Evolutionary conservation across 2,888 invertebrate species (phyloP).

Genomic region (Schizaphis graminum): DNA sequence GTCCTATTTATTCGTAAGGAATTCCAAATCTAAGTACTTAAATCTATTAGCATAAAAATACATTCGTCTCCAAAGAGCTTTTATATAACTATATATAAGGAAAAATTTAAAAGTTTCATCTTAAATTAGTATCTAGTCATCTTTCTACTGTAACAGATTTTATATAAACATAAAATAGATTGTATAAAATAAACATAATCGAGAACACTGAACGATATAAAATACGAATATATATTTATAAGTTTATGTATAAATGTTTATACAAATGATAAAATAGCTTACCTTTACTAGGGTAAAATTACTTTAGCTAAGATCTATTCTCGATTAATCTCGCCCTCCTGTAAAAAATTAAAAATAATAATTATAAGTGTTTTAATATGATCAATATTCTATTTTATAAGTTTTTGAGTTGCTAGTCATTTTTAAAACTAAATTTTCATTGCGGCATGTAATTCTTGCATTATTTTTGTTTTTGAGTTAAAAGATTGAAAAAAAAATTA

Average conservation of each 20-base stretch:
- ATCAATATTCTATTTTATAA: background rate
- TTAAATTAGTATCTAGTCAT: background rate
- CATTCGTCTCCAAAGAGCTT: constrained; percentile 16
- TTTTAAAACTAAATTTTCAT: background rate
- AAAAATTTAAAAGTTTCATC: background rate
- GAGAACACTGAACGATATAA: background rate
- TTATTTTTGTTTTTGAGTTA: background rate
- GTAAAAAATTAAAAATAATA: background rate
- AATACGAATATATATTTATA: background rate
- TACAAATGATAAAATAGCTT: background rate
- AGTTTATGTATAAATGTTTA: background rate
- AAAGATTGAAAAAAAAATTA: background rate
- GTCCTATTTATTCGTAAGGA: background rate
- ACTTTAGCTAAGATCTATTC: background rate
- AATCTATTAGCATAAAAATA: constrained; percentile 2
- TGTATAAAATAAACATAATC: background rate
- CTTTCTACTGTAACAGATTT: background rate
- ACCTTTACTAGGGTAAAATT: background rate
- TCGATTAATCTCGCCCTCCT: background rate
- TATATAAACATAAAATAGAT: background rate
- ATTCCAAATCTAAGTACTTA: background rate
- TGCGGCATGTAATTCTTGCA: background rate
- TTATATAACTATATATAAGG: background rate
- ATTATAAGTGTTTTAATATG: background rate
- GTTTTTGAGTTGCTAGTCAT: background rate